phyloP scores from a whole-genome alignment of 2,888 invertebrate species.

The Eledona agricola region DNA sequence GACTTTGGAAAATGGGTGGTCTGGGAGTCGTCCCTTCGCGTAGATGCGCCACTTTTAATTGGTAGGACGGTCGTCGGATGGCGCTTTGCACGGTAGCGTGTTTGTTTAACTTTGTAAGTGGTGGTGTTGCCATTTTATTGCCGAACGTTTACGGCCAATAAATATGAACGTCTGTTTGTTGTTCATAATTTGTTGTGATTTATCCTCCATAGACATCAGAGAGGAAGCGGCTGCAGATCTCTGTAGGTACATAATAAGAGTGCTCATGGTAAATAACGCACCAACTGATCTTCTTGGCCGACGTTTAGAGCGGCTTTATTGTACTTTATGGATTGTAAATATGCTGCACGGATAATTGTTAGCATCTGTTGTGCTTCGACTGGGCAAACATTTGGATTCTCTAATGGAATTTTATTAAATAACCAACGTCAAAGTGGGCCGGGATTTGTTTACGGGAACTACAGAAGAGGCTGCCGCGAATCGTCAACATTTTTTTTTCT shows the following conservation, averaged over 20 bases:
- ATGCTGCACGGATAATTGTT: conserved; percentile 42
- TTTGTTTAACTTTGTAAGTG: conserved; percentile 34
- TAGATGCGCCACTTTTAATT: conserved; percentile 11
- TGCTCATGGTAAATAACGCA: conserved; percentile 41
- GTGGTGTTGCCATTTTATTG: conserved; percentile 46
- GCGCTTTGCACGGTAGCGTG: conserved; percentile 16
- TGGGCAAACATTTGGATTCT: conserved; percentile 41
- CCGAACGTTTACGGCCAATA: conserved; percentile 53
- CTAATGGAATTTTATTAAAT: conserved; percentile 41
- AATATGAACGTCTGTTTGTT: conserved; percentile 54
- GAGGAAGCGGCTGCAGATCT: conserved; percentile 39
- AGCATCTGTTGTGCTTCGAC: conserved; percentile 42
- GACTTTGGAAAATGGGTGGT: conserved; percentile 35
- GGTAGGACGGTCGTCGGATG: conserved; percentile 12
- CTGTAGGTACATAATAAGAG: conserved; percentile 36
- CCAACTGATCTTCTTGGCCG: conserved; percentile 39
- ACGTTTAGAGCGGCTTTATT: conserved; percentile 42
- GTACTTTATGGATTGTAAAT: conserved; percentile 45
- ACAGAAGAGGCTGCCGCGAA: conserved; percentile 27
- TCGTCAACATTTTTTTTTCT: too few relatives aligned
- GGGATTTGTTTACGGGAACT: conserved; percentile 32
- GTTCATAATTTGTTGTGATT: conserved; percentile 53
- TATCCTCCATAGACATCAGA: conserved; percentile 45
- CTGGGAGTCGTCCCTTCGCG: conserved; percentile 15
- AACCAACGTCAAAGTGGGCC: conserved; percentile 37